phyloP scores from a whole-genome alignment of 2,113 vertebrate genomes.

The Gymnogyps californianus region DNA sequence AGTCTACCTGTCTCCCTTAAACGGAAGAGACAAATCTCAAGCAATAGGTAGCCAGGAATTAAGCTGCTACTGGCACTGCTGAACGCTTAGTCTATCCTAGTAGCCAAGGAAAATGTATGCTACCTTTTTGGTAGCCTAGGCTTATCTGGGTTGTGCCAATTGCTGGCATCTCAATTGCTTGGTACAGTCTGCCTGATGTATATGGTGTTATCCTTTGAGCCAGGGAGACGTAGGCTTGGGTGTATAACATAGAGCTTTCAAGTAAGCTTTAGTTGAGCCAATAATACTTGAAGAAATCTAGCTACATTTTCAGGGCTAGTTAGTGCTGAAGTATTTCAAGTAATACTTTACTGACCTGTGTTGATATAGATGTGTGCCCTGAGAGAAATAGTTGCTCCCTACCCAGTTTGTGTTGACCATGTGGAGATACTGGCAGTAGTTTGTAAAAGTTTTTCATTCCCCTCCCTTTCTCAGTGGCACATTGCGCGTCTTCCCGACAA shows the following conservation, averaged over 20 bases:
- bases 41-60: neutral
- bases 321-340: neutral
- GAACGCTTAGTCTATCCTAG: neutral
- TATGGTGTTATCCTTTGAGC: neutral
- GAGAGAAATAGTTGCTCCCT: neutral
- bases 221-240: neutral
- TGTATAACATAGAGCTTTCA: neutral
- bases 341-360: neutral
- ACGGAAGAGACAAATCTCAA: neutral
- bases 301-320: neutral
- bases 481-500: slow-evolving; percentile 98
- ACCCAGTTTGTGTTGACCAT: neutral
- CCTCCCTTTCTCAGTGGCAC: slow-evolving; percentile 82
- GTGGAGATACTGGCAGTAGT: neutral
- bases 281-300: neutral
- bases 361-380: neutral
- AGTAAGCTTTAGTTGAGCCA: neutral
- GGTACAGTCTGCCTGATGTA: neutral
- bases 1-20: neutral
- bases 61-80: neutral
- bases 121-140: neutral
- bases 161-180: neutral
- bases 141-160: neutral
- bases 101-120: neutral
- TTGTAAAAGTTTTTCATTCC: neutral